Conservation (phyloP, 2,113 vertebrate genomes). For the Propithecus coquereli region DNA sequence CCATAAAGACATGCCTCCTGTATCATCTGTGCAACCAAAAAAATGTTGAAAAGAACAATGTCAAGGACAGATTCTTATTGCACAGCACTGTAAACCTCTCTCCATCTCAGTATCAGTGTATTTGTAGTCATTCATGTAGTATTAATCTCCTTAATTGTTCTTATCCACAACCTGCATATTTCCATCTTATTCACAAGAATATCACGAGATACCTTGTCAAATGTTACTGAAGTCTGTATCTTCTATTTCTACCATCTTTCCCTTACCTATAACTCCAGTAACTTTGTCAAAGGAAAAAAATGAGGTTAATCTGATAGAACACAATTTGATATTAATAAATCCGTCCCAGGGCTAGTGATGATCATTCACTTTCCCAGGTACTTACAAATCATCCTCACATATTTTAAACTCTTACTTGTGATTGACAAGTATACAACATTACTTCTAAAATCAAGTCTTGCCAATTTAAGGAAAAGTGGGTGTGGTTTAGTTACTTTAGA, state of each 20-base stretch:
- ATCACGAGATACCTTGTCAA: neutral
- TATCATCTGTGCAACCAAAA: neutral
- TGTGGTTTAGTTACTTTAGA: neutral
- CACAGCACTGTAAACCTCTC: neutral
- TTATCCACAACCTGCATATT: neutral
- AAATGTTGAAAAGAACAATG: neutral
- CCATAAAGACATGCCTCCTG: neutral
- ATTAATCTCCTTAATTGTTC: neutral
- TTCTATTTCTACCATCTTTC: neutral
- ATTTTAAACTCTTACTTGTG: neutral
- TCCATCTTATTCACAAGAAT: neutral
- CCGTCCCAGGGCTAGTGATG: neutral
- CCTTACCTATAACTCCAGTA: neutral
- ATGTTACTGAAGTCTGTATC: neutral
- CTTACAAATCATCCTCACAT: neutral
- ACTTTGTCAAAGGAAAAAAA: neutral
- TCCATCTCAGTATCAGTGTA: neutral
- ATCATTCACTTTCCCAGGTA: neutral
- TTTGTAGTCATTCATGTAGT: neutral
- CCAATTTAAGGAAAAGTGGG: neutral
- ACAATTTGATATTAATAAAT: neutral
- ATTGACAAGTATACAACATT: neutral
- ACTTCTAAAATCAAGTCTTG: neutral
- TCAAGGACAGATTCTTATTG: neutral
- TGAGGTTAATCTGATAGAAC: neutral